Evolutionary conservation across 2,888 invertebrate species (phyloP), one percentile per base, ranked within the genome.

Genomic region (Neuroscelio doddi): DNA sequence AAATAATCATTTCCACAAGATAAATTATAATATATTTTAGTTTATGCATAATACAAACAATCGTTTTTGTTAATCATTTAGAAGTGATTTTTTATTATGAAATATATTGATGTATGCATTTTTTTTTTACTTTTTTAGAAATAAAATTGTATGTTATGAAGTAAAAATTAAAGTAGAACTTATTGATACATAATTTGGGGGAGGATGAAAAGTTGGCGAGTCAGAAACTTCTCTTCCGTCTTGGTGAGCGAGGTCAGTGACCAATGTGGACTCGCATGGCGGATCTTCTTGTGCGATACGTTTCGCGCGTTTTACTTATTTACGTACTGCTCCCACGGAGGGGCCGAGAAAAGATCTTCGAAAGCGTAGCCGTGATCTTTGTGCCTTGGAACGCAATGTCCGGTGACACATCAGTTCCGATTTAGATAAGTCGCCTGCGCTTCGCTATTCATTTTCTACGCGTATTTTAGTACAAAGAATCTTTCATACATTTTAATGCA

Each of bases 231-330:
- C 56, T 49, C 65, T 61, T 53, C 45, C 53, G 57, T 57, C 55
- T 53, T 47, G 7, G 46, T 39, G 46, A 26, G 49, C 30, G 55
- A 49, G 64, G 62, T 65, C 57, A 51, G 36, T 58, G 62, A 64
- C 62, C 62, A 58, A 42, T 17, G 47, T 21, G 17, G 12, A 29
- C 17, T 12, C 16, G 34, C 21, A 34, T 1, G 4, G 12, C 29
- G 15, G 36, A 17, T 16, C 15, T 10, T 38, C 27, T 15, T 15
- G 30, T 32, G 10, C n/a, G 7, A 32, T 5, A 29, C 29, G 16
- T 38, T 44, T 46, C 50, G 47, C 34, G 34, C 17, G 41, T 59
- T 16, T 62, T 41, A 46, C 61, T 61, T 53, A 62, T 65, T 56
- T 61, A 55, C 53, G 51, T 52, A 45, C 44, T 7, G 49, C 30